Percentiles rank a stretch among this genome's conserved stretches.
Evolutionary conservation across 2,113 vertebrate species (phyloP).

Genomic region (Empidonax alnorum): DNA sequence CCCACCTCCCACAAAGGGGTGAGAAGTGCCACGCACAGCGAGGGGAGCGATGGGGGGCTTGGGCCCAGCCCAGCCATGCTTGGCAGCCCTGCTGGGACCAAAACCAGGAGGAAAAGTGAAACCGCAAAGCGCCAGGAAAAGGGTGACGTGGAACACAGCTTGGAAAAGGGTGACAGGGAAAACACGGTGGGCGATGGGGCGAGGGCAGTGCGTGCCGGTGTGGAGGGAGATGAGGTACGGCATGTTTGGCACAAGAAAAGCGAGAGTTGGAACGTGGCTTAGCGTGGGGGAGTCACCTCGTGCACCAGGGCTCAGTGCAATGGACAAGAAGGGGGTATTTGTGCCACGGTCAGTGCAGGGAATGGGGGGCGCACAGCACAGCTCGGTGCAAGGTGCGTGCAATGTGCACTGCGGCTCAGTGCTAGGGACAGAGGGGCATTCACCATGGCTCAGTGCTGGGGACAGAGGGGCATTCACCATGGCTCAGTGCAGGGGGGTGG

Average conservation of each 20-base stretch:
- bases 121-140: neutral
- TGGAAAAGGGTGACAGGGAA: accelerated
- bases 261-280: accelerated
- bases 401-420: neutral
- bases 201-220: neutral
- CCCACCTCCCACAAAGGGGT: neutral
- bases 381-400: neutral
- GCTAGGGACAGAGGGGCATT: neutral
- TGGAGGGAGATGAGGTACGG: neutral
- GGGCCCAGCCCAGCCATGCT: neutral
- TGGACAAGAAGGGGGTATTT: neutral
- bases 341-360: neutral
- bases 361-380: too few species aligned
- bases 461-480: accelerated
- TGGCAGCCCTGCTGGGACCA: accelerated
- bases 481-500: neutral
- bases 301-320: neutral
- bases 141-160: neutral
- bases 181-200: accelerated
- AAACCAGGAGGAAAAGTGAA: neutral
- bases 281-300: accelerated
- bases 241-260: accelerated
- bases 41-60: neutral
- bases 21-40: neutral
- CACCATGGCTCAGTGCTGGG: neutral